These are phyloP conservation scores for Catharus ustulatus DNA, from an alignment of 2,797 vertebrate species.

Conservation along the genomic window DNA sequence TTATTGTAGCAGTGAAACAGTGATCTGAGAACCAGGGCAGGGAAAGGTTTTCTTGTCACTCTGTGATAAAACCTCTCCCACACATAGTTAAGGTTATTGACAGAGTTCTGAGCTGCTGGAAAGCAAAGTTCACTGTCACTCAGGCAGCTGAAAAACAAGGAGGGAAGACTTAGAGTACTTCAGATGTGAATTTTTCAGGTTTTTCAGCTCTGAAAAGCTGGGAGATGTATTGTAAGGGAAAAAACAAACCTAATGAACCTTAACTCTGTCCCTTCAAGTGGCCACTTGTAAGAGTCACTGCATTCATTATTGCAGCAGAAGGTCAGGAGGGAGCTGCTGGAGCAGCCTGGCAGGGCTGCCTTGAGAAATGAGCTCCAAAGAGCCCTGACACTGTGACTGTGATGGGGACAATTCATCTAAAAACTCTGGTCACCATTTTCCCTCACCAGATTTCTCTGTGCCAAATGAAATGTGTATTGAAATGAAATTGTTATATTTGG, in stretches of 20 bases:
- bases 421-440: neutral
- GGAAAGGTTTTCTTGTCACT: neutral
- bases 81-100: neutral
- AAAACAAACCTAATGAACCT: neutral
- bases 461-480: fast-evolving
- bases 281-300: neutral
- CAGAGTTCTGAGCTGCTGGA: neutral
- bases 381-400: fast-evolving
- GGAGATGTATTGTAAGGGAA: neutral
- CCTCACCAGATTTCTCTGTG: neutral
- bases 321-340: neutral
- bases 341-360: neutral
- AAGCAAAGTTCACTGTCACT: neutral
- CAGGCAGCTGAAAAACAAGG: neutral
- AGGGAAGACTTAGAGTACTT: neutral
- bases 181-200: neutral
- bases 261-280: neutral
- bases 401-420: neutral
- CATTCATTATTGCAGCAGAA: neutral
- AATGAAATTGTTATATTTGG: neutral
- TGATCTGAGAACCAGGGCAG: neutral
- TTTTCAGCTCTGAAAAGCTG: neutral
- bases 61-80: neutral
- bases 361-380: neutral
- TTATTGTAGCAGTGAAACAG: neutral